Base-by-base conservation (phyloP, 2,888 invertebrate genomes). In the Cenopis cana region DNA sequence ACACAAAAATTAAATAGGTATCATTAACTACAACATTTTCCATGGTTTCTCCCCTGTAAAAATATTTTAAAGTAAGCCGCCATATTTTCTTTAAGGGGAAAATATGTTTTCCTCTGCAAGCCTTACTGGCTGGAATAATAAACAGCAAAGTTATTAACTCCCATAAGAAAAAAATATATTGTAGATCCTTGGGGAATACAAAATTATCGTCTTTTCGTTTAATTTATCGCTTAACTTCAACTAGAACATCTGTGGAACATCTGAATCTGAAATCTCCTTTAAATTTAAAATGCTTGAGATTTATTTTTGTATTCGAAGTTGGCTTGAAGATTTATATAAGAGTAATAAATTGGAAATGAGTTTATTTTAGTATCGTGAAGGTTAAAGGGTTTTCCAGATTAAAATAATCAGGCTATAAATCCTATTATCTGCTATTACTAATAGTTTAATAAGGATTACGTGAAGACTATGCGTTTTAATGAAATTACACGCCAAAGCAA, bases 21-120 rank as follows among this genome's bases (percentile, higher is more conserved):
- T 33, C 6, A 33, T 33, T n/a, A 46, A 46, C n/a, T n/a, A n/a
- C n/a, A n/a, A 46, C 8, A 46, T 68, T 41, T n/a, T n/a, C 41
- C 77, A 74, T 69, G 72, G 73, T 67, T 76, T 76, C 77, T 81
- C 81, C 81, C 84, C 85, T 85, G 81, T 85, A 79, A 85, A 89
- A 88, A 85, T 87, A 86, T 89, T 89, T 86, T 82, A 85, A 89
- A 89, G 85, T 87, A 87, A 90, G 86, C 83, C 83, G 81, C 82
- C 82, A 85, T 86, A 86, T 88, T 90, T 90, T 86, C 85, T 88
- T 89, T 88, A 85, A 84, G 85, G 82, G 83, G 82, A 85, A 88
- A 89, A 87, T 86, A 83, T 86, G 83, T 86, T 87, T 85, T 74
- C 86, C 82, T 81, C 77, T 79, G 78, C 77, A 72, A 78, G 74